phyloP scores from a whole-genome alignment of 2,888 invertebrate species.

The Phragmatobia fuliginosa region DNA sequence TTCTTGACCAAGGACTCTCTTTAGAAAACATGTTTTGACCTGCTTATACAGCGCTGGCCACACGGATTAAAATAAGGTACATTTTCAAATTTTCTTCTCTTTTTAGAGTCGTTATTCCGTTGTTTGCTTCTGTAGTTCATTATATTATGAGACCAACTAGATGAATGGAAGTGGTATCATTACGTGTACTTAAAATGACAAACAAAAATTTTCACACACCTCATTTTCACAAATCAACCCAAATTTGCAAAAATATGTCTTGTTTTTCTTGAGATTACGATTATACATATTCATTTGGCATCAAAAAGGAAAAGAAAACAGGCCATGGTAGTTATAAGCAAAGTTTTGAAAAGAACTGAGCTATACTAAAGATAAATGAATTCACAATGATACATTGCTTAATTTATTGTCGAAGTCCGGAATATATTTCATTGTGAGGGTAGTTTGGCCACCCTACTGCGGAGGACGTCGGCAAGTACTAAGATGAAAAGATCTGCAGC shows the following conservation, averaged over 20 bases:
- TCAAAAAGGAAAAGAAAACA: neutral
- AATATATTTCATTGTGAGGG: conserved; percentile 21
- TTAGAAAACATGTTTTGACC: too few relatives aligned
- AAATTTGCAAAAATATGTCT: conserved; percentile 6
- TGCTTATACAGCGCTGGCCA: too few relatives aligned
- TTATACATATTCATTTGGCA: conserved; percentile 27
- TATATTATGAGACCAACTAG: too few relatives aligned
- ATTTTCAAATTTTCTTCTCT: too few relatives aligned
- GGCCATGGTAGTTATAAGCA: conserved; percentile 24
- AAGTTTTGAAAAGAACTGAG: conserved; percentile 15
- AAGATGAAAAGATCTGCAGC: conserved; percentile 45
- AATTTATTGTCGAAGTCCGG: conserved; percentile 20
- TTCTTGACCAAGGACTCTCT: too few relatives aligned
- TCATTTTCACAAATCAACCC: neutral
- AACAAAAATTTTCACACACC: neutral
- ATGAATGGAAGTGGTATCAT: too few relatives aligned
- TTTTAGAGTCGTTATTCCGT: too few relatives aligned
- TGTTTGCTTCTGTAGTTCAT: too few relatives aligned
- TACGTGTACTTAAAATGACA: too few relatives aligned
- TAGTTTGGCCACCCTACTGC: conserved; percentile 45
- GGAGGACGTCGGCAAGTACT: conserved; percentile 41
- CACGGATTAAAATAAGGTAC: too few relatives aligned
- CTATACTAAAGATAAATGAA: conserved; percentile 11
- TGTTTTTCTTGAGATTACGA: conserved; percentile 16
- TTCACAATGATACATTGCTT: conserved; percentile 14